Conservation (phyloP, 1,140 invertebrate species). For the Drosophila lacertosa region DNA sequence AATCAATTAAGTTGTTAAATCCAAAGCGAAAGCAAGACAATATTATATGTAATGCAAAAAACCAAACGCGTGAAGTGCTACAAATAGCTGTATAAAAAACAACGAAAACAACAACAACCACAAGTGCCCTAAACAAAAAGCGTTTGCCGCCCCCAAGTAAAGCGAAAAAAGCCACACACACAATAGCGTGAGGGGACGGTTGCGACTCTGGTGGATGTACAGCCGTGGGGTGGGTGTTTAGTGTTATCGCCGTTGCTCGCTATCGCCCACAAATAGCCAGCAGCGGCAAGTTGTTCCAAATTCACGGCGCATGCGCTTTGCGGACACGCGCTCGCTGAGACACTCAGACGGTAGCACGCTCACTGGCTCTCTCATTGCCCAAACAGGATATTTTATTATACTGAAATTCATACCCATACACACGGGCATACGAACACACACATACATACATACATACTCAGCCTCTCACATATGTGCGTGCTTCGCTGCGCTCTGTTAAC, state of each 20-base stretch:
- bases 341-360: slow-evolving; percentile 18
- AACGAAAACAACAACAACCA: slow-evolving; percentile 14
- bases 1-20: slow-evolving; percentile 11
- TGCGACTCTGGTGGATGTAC: slow-evolving; percentile 31
- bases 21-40: neutral
- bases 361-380: slow-evolving; percentile 35
- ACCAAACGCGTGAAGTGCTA: slow-evolving; percentile 7
- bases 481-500: slow-evolving; percentile 42
- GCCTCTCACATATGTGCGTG: slow-evolving; percentile 11
- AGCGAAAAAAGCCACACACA: slow-evolving; percentile 32
- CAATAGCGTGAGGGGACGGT: slow-evolving; percentile 35
- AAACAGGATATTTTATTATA: slow-evolving; percentile 84
- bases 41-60: neutral
- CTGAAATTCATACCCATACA: slow-evolving; percentile 71
- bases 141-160: slow-evolving; percentile 18
- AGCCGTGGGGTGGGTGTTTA: slow-evolving; percentile 43
- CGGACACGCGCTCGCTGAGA: slow-evolving; percentile 9
- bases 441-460: slow-evolving; percentile 6
- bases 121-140: slow-evolving; percentile 41
- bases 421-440: slow-evolving; percentile 18
- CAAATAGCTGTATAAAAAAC: slow-evolving; percentile 7
- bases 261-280: slow-evolving; percentile 61
- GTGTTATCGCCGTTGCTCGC: slow-evolving; percentile 54
- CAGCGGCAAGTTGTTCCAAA: slow-evolving; percentile 74
- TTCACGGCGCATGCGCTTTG: slow-evolving; percentile 61